Conservation (phyloP, 2,888 invertebrate species). For the Allygus modestus region DNA sequence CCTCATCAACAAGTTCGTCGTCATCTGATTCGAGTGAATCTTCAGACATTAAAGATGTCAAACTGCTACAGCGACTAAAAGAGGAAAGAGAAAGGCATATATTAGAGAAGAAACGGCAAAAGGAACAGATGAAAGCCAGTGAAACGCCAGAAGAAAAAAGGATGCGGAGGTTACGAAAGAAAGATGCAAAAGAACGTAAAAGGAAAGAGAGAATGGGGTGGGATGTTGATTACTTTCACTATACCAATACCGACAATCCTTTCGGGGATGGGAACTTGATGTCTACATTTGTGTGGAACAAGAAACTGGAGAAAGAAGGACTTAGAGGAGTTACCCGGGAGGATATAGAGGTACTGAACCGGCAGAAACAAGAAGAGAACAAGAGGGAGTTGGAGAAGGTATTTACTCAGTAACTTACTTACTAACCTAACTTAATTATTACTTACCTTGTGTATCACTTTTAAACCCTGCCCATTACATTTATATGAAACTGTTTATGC, state of each 20-base stretch:
- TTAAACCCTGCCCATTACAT: too few relatives aligned
- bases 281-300: constrained; percentile 97
- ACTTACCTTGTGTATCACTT: constrained; percentile 32
- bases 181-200: constrained; percentile 92
- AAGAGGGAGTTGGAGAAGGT: constrained; percentile 95
- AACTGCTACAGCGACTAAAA: constrained; percentile 84
- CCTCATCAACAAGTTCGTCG: constrained; percentile 69
- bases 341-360: constrained; percentile 88
- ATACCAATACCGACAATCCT: constrained; percentile 98
- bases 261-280: constrained; percentile 98
- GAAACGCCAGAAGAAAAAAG: constrained; percentile 98
- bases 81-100: constrained; percentile 82
- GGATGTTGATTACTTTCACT: constrained; percentile 98
- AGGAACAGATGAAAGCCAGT: constrained; percentile 88
- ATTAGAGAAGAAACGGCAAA: constrained; percentile 82
- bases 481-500: too few relatives aligned
- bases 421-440: constrained; percentile 35
- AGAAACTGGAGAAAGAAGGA: constrained; percentile 97
- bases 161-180: constrained; percentile 89
- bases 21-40: constrained; percentile 66
- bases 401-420: constrained; percentile 15
- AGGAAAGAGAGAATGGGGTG: constrained; percentile 96
- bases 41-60: constrained; percentile 75
- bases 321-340: constrained; percentile 86
- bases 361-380: constrained; percentile 94